A percentile compares a stretch with the other conserved stretches of the same genome.
phyloP scores from a whole-genome alignment of 1,140 invertebrate species.

The Drosophila obscura region DNA sequence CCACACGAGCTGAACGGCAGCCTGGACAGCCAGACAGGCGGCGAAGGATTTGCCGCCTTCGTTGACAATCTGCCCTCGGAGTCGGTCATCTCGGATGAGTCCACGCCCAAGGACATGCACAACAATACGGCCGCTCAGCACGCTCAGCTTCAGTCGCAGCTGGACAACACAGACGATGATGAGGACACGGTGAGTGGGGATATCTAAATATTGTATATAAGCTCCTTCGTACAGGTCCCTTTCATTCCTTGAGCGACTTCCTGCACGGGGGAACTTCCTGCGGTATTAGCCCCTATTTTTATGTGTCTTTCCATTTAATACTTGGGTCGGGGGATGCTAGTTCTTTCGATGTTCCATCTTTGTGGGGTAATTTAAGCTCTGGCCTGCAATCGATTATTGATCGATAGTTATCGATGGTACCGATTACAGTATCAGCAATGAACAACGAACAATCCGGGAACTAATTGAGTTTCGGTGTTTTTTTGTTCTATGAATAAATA shows the following conservation, averaged over 20 bases:
- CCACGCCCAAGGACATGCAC: constrained; percentile 72
- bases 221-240: no score
- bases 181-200: constrained; percentile 75
- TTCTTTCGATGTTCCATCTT: no score
- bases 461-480: not conserved
- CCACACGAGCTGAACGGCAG: not conserved
- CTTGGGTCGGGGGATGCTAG: no score
- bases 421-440: no score
- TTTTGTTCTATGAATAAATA: constrained; percentile 34
- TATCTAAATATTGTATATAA: not conserved
- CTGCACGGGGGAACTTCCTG: no score
- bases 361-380: no score
- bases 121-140: constrained; percentile 29
- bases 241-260: no score
- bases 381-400: no score
- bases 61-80: constrained; percentile 78
- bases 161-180: constrained; percentile 75
- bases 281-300: no score
- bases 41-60: constrained; percentile 60
- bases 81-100: constrained; percentile 80
- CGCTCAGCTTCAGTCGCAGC: constrained; percentile 45
- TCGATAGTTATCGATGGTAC: no score
- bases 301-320: no score
- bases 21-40: not conserved
- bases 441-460: no score